Percentiles rank a stretch among this genome's conserved stretches.
Conservation (phyloP, 2,797 vertebrate genomes). For the Masticophis lateralis region DNA sequence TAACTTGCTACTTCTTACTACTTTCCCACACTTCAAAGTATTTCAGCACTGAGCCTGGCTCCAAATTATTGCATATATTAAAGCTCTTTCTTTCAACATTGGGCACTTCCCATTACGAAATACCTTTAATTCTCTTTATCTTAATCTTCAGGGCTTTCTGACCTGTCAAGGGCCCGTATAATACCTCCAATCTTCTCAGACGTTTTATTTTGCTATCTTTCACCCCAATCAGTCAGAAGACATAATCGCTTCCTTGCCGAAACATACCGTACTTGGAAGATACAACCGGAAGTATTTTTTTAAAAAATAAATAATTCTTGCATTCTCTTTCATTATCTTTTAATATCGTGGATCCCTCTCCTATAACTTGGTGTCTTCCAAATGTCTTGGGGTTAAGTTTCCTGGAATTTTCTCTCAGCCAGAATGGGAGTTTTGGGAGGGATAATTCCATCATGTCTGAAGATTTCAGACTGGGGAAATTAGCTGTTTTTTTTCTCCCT, state of each 20-base stretch:
- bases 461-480: too few relatives aligned
- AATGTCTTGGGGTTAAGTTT: neutral
- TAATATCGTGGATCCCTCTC: neutral
- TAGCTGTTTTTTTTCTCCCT: too few relatives aligned
- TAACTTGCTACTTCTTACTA: neutral
- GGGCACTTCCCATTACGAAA: neutral
- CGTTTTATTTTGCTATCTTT: neutral
- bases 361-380: neutral
- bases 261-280: neutral
- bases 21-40: neutral
- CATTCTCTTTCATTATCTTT: neutral
- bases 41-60: neutral
- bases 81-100: neutral
- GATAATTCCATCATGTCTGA: neutral
- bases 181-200: neutral
- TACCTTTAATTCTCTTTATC: neutral
- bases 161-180: neutral
- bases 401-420: neutral
- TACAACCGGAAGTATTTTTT: neutral
- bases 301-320: neutral
- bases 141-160: neutral
- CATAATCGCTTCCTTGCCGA: neutral
- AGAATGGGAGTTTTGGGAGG: neutral
- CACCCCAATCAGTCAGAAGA: neutral
- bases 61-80: neutral